Evolutionary conservation across 2,797 vertebrate genomes (phyloP), one percentile per base, ranked within the genome.

Genomic region (Sebastes matsubarae): DNA sequence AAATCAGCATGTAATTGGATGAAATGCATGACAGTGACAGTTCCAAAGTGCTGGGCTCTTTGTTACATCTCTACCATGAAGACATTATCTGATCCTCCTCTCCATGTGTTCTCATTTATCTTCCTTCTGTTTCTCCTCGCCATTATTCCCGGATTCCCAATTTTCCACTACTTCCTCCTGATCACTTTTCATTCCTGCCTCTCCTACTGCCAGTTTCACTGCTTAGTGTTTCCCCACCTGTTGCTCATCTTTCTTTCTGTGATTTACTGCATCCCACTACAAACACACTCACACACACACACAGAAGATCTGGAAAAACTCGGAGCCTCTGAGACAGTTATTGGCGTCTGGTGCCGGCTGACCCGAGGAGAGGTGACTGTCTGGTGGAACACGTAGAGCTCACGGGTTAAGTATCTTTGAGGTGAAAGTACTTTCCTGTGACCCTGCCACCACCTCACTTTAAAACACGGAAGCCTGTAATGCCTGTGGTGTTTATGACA

Each of bases 191-290:
- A 83, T 74, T 81, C 74, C 79, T 76, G 13, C 50, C 63, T 58
- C 57, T 78, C 61, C 29, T 14, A 6, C 74, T 42, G 61, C 18
- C 54, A 54, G 34, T 32, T 65, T 68, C 25, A 46, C 69, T 58
- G 30, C 83, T 81, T 42, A 80, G 79, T 57, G 84, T 82, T 80
- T 77, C 74, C 81, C 80, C 93, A 95, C 92, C 94, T 95, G 93
- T 94, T 91, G 87, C 89, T 86, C 72, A 61, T 91, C 90, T 36
- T 73, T 92, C 90, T 81, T 16, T 12, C 72, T 80, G 72, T 90
- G 90, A 93, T 91, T 90, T 91, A 93, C 22, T 58, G 66, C 69
- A 58, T 55, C 61, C 68, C 46, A 11, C 66, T 76, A 72, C 55
- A 77, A 55, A 42, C 32, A 27, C 63, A 63, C 30, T 76, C 76